Evolutionary conservation across 2,888 invertebrate genomes (phyloP).

Genomic region (Eilema sororculum): DNA sequence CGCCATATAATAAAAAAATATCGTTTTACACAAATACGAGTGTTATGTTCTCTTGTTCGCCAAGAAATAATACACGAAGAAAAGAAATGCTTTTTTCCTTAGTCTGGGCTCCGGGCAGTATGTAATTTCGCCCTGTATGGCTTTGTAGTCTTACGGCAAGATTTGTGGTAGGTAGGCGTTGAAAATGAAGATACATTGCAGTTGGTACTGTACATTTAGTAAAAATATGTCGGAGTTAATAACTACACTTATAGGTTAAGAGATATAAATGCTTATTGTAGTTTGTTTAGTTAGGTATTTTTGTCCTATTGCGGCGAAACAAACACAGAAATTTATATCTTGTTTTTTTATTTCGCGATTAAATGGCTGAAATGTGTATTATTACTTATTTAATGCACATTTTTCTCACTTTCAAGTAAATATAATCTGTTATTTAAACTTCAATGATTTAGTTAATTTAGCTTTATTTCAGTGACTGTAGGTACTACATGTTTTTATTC

Average conservation of each 20-base stretch:
- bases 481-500: too few relatives aligned
- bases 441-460: too few relatives aligned
- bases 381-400: too few relatives aligned
- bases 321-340: too few relatives aligned
- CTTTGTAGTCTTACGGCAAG: neutral
- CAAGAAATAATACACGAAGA: constrained; percentile 25
- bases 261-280: neutral
- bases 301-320: too few relatives aligned
- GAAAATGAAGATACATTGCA: constrained; percentile 8
- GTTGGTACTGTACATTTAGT: neutral
- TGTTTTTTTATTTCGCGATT: too few relatives aligned
- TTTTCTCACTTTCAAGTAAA: too few relatives aligned
- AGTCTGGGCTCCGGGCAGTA: constrained; percentile 15
- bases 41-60: constrained; percentile 22
- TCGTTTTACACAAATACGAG: constrained; percentile 20
- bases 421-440: too few relatives aligned
- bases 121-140: constrained; percentile 21
- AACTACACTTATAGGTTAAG: neutral
- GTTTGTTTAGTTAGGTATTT: too few relatives aligned
- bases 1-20: constrained; percentile 17
- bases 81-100: constrained; percentile 26
- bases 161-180: constrained; percentile 13
- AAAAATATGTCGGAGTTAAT: constrained; percentile 4
- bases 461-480: too few relatives aligned
- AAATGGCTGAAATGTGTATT: too few relatives aligned